phyloP scores from a whole-genome alignment of 2,797 vertebrate genomes.

The Acropternis orthonyx region DNA sequence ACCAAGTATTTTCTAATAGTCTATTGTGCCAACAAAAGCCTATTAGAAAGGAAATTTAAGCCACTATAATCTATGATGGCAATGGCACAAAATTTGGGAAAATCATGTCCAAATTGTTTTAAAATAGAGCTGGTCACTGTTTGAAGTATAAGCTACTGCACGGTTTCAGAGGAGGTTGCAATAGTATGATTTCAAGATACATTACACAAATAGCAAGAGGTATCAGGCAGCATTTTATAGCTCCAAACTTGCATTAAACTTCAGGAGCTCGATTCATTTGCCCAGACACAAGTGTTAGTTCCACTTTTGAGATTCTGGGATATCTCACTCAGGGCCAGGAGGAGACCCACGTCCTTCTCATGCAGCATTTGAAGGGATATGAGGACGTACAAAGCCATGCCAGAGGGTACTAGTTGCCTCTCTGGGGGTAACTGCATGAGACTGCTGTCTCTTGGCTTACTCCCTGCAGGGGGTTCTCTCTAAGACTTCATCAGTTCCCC shows the following conservation, averaged over 20 bases:
- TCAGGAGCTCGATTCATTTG: background rate
- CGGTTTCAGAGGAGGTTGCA: background rate
- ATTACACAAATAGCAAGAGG: background rate
- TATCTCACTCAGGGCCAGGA: background rate
- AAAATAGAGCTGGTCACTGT: background rate
- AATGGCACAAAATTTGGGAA: background rate
- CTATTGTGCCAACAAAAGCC: background rate
- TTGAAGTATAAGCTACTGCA: background rate
- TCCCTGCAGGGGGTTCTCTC: accelerated
- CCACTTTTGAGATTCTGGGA: background rate
- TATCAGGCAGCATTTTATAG: background rate
- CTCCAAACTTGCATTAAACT: background rate
- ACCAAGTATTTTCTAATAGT: background rate
- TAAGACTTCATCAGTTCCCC: accelerated
- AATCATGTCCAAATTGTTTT: background rate
- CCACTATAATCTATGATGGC: background rate
- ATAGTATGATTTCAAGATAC: background rate
- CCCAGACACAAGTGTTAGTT: accelerated
- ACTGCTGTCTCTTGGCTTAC: background rate
- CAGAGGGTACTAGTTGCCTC: background rate
- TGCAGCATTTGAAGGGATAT: too few relatives aligned
- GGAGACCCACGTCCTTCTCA: background rate
- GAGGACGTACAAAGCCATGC: background rate
- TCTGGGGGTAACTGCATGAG: background rate
- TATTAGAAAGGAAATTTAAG: background rate